Conservation (phyloP, 2,113 vertebrate genomes). For the Neolamprologus cancellatus region DNA sequence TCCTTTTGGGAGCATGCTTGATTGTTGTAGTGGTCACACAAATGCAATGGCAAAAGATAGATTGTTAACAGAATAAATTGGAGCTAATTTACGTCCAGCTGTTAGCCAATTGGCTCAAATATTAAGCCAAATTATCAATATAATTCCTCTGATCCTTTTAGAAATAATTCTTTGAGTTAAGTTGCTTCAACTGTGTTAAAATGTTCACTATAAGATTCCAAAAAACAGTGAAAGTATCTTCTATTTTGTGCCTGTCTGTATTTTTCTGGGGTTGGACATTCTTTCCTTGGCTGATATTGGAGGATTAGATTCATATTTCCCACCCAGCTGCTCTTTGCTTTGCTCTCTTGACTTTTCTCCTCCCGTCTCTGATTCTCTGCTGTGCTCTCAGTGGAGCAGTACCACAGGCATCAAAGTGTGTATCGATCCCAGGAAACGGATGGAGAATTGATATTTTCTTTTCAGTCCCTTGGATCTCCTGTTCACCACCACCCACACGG, state of each 20-base stretch:
- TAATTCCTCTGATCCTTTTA: neutral
- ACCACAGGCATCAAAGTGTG: neutral
- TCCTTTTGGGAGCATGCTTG: neutral
- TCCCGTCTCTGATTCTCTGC: neutral
- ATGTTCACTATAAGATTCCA: neutral
- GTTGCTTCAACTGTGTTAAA: neutral
- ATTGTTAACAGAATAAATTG: neutral
- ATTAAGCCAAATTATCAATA: neutral
- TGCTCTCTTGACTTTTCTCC: conserved; percentile 7
- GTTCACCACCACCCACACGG: neutral
- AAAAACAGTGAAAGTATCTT: neutral
- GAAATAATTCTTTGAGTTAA: neutral
- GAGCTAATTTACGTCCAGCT: neutral
- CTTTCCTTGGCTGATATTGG: neutral
- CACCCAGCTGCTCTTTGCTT: neutral
- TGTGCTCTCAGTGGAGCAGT: neutral
- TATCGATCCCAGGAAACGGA: conserved; percentile 45
- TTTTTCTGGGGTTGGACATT: neutral
- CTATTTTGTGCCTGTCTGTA: neutral
- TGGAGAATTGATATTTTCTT: conserved; percentile 31
- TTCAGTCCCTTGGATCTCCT: neutral
- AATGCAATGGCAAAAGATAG: accelerated
- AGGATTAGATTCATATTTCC: neutral
- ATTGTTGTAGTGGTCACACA: neutral
- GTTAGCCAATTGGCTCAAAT: neutral